Conservation (phyloP, 2,113 vertebrate species). For the Salvelinus fontinalis region DNA sequence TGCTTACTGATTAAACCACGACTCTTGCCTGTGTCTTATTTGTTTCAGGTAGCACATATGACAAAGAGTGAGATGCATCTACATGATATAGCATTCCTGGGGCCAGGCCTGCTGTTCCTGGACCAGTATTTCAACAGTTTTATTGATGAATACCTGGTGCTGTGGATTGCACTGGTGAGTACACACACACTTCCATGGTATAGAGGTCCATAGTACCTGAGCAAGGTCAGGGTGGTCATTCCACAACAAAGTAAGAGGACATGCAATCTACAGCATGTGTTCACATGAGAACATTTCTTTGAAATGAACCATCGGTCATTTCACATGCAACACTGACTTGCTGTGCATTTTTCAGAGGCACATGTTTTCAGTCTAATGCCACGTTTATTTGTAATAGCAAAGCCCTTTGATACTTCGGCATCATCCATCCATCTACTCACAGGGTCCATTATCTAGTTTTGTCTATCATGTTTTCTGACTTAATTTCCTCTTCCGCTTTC, state of each 20-base stretch:
- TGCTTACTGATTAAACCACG: background rate
- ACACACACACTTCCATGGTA: background rate
- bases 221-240: background rate
- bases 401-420: background rate
- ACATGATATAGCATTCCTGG: conserved; percentile 94
- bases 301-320: no score
- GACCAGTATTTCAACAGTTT: conserved; percentile 99
- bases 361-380: background rate
- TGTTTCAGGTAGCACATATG: conserved; percentile 93
- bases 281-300: no score
- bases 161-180: conserved; percentile 96
- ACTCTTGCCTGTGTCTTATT: conserved; percentile 8
- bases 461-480: background rate
- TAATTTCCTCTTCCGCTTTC: conserved; percentile 3
- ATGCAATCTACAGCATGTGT: background rate
- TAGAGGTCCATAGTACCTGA: no score
- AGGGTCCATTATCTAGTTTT: background rate
- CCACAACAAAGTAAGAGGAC: background rate
- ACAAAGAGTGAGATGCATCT: conserved; percentile 99
- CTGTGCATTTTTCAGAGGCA: background rate
- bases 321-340: background rate
- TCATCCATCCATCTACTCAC: background rate
- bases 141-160: conserved; percentile 94
- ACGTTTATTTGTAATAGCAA: background rate
- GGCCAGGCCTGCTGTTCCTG: conserved; percentile 93